phyloP scores from a whole-genome alignment of 2,113 vertebrate species.

The Struthio camelus region DNA sequence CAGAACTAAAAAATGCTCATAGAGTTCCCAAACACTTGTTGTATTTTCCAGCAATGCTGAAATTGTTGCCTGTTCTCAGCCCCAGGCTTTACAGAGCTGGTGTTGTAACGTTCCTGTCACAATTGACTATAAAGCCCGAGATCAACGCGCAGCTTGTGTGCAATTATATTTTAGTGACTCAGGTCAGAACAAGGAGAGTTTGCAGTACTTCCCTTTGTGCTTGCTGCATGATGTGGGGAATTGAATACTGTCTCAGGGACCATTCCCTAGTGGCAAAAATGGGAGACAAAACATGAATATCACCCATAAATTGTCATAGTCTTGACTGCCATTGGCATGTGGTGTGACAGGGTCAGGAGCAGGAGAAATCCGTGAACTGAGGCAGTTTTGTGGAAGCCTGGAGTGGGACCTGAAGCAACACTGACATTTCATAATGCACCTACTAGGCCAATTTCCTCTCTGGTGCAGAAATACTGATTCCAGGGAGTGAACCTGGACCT shows the following conservation, averaged over 20 bases:
- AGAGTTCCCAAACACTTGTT: neutral
- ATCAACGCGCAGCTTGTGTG: neutral
- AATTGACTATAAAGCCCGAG: neutral
- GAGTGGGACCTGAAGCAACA: neutral
- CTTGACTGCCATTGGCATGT: neutral
- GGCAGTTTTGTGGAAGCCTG: neutral
- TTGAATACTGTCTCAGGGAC: neutral
- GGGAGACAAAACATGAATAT: neutral
- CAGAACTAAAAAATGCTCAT: neutral
- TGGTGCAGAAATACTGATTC: neutral
- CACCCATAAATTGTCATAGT: neutral
- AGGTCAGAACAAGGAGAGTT: neutral
- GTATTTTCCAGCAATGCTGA: neutral
- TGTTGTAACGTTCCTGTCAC: neutral
- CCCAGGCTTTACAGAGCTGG: neutral
- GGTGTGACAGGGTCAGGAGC: neutral
- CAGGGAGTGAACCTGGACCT: neutral
- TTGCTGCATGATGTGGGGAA: neutral
- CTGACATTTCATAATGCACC: neutral
- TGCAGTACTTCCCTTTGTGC: neutral
- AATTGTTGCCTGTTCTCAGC: neutral
- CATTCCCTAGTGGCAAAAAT: neutral
- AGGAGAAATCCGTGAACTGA: neutral
- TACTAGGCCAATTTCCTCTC: neutral
- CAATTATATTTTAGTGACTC: neutral